These are phyloP conservation scores for Electrona antarctica DNA, from an alignment of 2,113 vertebrate species.

Conservation along the genomic window DNA sequence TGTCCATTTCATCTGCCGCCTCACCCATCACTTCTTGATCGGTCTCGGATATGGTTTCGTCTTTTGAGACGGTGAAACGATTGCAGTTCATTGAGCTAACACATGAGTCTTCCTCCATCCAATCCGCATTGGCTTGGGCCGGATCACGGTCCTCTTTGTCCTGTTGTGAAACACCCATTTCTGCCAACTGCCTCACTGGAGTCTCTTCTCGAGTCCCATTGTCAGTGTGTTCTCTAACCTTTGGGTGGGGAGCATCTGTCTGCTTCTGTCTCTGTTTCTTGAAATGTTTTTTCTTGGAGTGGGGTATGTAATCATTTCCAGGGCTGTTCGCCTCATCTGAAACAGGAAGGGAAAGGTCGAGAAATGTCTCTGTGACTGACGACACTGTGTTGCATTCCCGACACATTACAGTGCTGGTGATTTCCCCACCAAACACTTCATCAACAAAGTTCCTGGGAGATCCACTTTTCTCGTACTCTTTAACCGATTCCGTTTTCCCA, in stretches of 20 bases:
- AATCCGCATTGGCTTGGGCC: background rate
- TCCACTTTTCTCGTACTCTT: conserved; percentile 91
- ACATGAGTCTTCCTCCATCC: conserved; percentile 24
- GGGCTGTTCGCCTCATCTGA: conserved; percentile 88
- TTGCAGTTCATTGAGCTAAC: conserved; percentile 42
- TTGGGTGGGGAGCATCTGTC: background rate
- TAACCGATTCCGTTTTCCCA: conserved; percentile 67
- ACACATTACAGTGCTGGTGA: conserved; percentile 96
- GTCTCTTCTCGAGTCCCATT: conserved; percentile 14
- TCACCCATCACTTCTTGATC: conserved; percentile 39
- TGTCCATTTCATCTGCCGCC: conserved; percentile 74
- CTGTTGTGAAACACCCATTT: conserved; percentile 17
- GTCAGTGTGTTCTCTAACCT: conserved; percentile 17
- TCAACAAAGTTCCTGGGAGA: conserved; percentile 87
- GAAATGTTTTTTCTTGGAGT: conserved; percentile 83
- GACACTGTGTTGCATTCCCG: conserved; percentile 93
- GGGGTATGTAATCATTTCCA: conserved; percentile 67
- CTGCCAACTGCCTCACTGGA: background rate
- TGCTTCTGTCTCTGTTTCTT: conserved; percentile 77
- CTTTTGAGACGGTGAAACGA: conserved; percentile 54
- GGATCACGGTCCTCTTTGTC: background rate
- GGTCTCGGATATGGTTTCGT: conserved; percentile 23
- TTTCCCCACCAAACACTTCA: conserved; percentile 92
- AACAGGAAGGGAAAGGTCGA: conserved; percentile 95
- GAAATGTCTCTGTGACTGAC: conserved; percentile 92